These are phyloP conservation scores for Alauda arvensis DNA, from an alignment of 2,797 vertebrate genomes.

Conservation along the genomic window DNA sequence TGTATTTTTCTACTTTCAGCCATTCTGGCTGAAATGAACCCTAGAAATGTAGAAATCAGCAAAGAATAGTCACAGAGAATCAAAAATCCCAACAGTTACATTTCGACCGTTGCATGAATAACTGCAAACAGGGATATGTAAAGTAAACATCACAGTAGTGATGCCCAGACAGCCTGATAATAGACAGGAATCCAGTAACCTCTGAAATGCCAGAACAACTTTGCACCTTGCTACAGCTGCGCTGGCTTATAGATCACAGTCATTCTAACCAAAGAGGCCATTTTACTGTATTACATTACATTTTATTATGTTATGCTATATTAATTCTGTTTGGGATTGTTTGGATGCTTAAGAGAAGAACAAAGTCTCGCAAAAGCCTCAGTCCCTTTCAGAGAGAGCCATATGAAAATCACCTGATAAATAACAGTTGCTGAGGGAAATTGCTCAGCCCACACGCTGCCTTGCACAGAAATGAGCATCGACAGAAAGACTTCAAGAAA, in stretches of 20 bases:
- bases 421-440: conserved; percentile 42
- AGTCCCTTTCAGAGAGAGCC: not conserved
- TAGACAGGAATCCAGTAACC: not conserved
- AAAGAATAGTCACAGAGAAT: not conserved
- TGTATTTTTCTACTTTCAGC: not conserved
- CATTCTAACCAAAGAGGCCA: not conserved
- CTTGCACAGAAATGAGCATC: conserved; percentile 29
- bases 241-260: not conserved
- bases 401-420: conserved; percentile 33
- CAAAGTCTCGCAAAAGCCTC: not conserved
- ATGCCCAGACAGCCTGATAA: not conserved
- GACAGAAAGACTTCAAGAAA: not conserved
- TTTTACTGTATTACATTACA: not conserved
- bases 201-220: not conserved
- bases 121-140: not conserved
- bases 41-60: not conserved
- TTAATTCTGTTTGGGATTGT: not conserved
- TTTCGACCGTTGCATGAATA: not conserved
- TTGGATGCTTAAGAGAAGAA: conserved; percentile 11
- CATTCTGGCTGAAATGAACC: not conserved
- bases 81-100: not conserved
- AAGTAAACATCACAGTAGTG: not conserved
- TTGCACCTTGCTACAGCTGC: not conserved
- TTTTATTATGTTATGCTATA: not conserved
- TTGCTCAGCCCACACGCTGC: conserved; percentile 25